Evolutionary conservation across 2,797 vertebrate genomes (phyloP), one percentile per base, ranked within the genome.

Genomic region (Coregonus ussuriensis): DNA sequence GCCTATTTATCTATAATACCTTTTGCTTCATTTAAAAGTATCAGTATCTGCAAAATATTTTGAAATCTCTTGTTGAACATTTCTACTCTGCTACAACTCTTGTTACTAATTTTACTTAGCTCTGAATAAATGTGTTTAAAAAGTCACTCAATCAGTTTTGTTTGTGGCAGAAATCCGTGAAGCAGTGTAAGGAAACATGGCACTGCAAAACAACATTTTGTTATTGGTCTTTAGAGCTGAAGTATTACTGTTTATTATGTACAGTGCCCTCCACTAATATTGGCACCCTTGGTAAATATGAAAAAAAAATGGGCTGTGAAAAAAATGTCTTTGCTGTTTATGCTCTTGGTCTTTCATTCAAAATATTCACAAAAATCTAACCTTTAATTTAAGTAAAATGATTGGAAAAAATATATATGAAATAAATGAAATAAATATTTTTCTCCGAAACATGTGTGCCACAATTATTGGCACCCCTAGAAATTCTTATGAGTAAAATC

Each of bases 221-320:
- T n/a, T 59, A 67, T 18, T 62, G 3, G 6, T 74, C 13, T 72
- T 59, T 67, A 15, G 13, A 67, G 69, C 74, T 82, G 35, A 73
- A 31, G 6, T 75, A 41, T 41, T 21, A 35, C 33, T 69, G 71
- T 82, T 72, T 79, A 83, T 80, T 76, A 71, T 35, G 29, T 76
- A 72, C 72, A 25, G 25, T 25, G 25, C 25, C 25, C 25, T 25
- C 25, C 25, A 25, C 25, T 25, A 25, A 25, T 25, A 25, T 25
- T 25, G 25, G 25, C 25, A 25, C 25, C 25, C 25, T 1, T 25
- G 1, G 25, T 1, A 1, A 25, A 25, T 25, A 25, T 25, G 25
- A 25, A 25, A 25, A 25, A 25, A 25, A 25, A 25, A 25, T 25
- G 25, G 25, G 25, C 25, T 25, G 25, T 25, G 25, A 25, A 25